Percentiles rank a stretch among this genome's conserved stretches.
Evolutionary conservation across 2,113 vertebrate species (phyloP).

Genomic region (Mustelus asterias): DNA sequence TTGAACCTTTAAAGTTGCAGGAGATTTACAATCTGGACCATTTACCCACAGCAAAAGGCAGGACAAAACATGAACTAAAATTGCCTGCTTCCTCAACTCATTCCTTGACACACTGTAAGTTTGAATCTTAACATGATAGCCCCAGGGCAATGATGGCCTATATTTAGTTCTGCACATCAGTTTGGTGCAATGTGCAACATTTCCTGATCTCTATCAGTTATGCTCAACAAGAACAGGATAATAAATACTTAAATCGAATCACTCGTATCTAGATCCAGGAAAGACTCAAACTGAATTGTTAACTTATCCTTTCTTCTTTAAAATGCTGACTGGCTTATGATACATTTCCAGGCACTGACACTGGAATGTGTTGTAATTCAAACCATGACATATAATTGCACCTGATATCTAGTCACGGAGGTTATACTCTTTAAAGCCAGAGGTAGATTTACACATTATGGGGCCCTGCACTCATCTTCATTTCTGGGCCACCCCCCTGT

Average conservation of each 20-base stretch:
- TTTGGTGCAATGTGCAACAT: background rate
- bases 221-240: background rate
- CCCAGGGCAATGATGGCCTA: background rate
- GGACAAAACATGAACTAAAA: background rate
- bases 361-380: background rate
- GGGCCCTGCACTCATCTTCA: too few species aligned
- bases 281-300: background rate
- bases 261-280: background rate
- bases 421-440: background rate
- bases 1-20: background rate
- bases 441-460: too few species aligned
- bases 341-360: background rate
- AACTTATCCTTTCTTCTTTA: background rate
- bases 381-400: background rate
- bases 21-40: background rate
- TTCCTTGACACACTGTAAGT: background rate
- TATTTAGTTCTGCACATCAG: background rate
- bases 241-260: background rate
- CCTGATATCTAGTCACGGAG: background rate
- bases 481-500: too few species aligned
- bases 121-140: background rate
- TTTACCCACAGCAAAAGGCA: background rate
- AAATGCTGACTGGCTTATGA: background rate
- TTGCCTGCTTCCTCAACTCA: background rate
- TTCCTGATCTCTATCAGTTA: background rate